phyloP scores from a whole-genome alignment of 2,888 invertebrate genomes.

The Dicyrtoma fusca region DNA sequence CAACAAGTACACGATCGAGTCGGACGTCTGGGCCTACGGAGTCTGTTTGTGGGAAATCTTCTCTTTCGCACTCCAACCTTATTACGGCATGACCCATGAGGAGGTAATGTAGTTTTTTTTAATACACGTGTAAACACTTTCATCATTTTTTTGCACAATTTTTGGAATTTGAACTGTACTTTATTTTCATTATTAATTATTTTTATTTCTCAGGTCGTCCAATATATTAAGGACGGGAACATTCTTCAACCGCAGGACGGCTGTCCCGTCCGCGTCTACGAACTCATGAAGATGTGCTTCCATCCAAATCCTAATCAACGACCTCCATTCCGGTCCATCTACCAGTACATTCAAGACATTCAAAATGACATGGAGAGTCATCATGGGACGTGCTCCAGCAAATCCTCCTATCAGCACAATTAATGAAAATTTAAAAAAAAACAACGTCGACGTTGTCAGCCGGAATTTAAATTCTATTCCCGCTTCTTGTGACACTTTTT shows the following conservation, averaged over 20 bases:
- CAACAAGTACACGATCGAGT: slow-evolving; percentile 93
- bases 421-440: not conserved
- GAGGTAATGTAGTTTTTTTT: slow-evolving; percentile 84
- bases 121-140: too few species aligned
- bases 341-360: slow-evolving; percentile 76
- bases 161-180: too few species aligned
- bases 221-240: slow-evolving; percentile 90
- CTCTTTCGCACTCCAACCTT: slow-evolving; percentile 93
- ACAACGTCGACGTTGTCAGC: not conserved
- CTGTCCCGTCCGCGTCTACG: slow-evolving; percentile 82
- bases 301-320: slow-evolving; percentile 80
- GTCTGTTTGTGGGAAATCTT: slow-evolving; percentile 97
- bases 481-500: not conserved
- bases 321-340: slow-evolving; percentile 81
- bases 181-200: too few species aligned
- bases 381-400: slow-evolving; percentile 52
- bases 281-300: slow-evolving; percentile 94
- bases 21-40: slow-evolving; percentile 97
- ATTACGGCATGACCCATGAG: slow-evolving; percentile 96
- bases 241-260: slow-evolving; percentile 88
- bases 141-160: too few species aligned
- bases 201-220: too few species aligned
- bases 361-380: slow-evolving; percentile 60
- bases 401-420: slow-evolving; percentile 54
- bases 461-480: not conserved